Percentiles rank a stretch among this genome's conserved stretches.
phyloP scores from a whole-genome alignment of 1,140 invertebrate species.

The Ectropis grisescens region DNA sequence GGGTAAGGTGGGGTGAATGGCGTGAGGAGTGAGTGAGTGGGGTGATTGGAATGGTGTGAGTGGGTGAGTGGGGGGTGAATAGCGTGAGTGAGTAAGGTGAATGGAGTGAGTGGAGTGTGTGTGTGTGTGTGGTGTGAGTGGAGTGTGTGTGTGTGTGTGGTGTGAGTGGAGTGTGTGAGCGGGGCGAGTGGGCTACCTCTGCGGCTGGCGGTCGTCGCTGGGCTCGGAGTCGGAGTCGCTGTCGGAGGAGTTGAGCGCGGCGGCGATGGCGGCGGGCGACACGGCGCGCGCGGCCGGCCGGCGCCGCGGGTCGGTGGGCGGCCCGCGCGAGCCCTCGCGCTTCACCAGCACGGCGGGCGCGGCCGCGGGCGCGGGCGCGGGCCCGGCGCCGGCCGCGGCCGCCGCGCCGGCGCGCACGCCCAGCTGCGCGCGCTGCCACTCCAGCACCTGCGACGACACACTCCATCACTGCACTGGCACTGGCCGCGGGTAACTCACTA shows the following conservation, averaged over 20 bases:
- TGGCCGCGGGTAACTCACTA: too few relatives aligned
- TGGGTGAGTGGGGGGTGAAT: too few relatives aligned
- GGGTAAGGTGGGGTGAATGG: too few relatives aligned
- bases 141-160: too few relatives aligned
- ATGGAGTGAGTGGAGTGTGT: too few relatives aligned
- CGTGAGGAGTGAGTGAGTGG: too few relatives aligned
- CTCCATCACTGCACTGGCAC: too few relatives aligned
- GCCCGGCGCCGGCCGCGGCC: slow-evolving; percentile 1
- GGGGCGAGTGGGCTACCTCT: slow-evolving; percentile 22
- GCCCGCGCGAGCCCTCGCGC: slow-evolving; percentile 45
- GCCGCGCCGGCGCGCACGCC: slow-evolving; percentile 21
- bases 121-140: too few relatives aligned
- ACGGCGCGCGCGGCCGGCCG: slow-evolving; percentile 19
- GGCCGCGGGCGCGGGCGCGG: not conserved
- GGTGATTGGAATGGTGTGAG: too few relatives aligned
- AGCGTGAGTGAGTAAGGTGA: too few relatives aligned
- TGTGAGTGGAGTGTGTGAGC: too few relatives aligned
- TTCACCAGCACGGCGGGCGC: slow-evolving; percentile 29
- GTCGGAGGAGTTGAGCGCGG: slow-evolving; percentile 33
- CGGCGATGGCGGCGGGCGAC: slow-evolving; percentile 52
- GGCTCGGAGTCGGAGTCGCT: slow-evolving; percentile 38
- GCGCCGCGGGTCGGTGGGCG: slow-evolving; percentile 6
- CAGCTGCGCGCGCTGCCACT: slow-evolving; percentile 61
- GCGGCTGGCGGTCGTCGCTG: slow-evolving; percentile 33
- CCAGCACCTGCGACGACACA: slow-evolving; percentile 37